Evolutionary conservation across 1,140 invertebrate genomes (phyloP), one percentile per base, ranked within the genome.

Genomic region (Cydia fagiglandana): DNA sequence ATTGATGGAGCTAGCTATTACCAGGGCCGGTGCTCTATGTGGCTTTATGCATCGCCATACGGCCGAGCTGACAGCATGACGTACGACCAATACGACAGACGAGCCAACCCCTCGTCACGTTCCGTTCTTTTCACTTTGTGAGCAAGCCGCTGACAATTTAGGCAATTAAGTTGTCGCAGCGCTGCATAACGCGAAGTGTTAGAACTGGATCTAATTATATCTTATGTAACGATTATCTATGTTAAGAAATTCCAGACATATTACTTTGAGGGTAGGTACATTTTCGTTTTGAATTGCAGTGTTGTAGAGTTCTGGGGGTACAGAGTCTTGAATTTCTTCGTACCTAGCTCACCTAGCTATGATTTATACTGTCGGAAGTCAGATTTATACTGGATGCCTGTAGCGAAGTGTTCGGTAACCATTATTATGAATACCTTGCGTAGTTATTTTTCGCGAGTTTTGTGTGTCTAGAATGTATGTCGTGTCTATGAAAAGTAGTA

Each of bases 91-190:
- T 70, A 75, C 50, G 76, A 68, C 47, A 20, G 34, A 80, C 68
- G 64, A 41, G 66, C 73, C 50, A 68, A 74, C 68, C 76, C 81
- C 77, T 84, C 81, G 73, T 84, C 83, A 79, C 77, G 68, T 79
- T 28, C 45, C 79, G 74, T 77, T 79, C 80, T 78, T 75, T 78
- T 80, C 83, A 81, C 78, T 81, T 80, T 76, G 53, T 76, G 20
- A 70, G 47, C 77, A 75, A 82, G 73, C 77, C 78, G 82, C 82
- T 86, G 87, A 89, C 86, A 86, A 78, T 75, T 83, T 66, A 47
- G 81, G 77, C 84, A 84, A 89, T 89, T 86, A 91, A 88, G 68
- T 83, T 91, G 86, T 90, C 86, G 86, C 66, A 83, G 76, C 73
- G 34, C 66, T 76, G 75, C 76, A 81, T 84, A 81, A 86, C 78